Evolutionary conservation across 2,888 invertebrate species (phyloP).

Genomic region (Malthinus seriepunctatus): DNA sequence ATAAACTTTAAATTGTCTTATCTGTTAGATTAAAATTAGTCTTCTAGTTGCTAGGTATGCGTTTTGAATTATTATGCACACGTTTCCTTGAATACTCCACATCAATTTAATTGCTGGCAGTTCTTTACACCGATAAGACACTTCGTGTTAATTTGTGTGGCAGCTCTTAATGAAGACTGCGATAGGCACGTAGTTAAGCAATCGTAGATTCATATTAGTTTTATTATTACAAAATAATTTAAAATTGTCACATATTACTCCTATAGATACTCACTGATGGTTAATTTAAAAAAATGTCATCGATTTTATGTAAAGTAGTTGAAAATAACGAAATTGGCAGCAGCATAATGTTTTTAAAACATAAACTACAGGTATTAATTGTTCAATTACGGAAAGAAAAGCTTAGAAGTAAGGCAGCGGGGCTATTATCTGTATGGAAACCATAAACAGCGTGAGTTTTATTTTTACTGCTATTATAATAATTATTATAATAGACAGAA

Average conservation of each 20-base stretch:
- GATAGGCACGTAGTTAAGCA: constrained; percentile 22
- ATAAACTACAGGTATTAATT: too few species aligned
- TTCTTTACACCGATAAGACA: constrained; percentile 23
- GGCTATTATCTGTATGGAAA: too few species aligned
- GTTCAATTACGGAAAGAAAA: too few species aligned
- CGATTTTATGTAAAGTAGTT: too few species aligned
- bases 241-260: too few species aligned
- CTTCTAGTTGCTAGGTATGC: not conserved
- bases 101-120: constrained; percentile 23
- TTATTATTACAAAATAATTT: constrained; percentile 5
- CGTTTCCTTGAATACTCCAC: constrained; percentile 14
- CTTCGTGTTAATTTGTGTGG: constrained; percentile 24
- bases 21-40: constrained; percentile 1
- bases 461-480: too few species aligned
- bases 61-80: constrained; percentile 18
- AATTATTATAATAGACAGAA: too few species aligned
- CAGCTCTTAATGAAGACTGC: constrained; percentile 21
- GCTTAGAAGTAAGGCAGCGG: too few species aligned
- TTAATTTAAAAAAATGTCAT: not conserved
- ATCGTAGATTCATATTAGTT: constrained; percentile 14
- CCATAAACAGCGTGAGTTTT: too few species aligned
- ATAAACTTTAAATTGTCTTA: not conserved
- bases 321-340: too few species aligned
- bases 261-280: not conserved
- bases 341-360: too few species aligned